phyloP scores from a whole-genome alignment of 2,113 vertebrate species.

The Dromas ardeola region DNA sequence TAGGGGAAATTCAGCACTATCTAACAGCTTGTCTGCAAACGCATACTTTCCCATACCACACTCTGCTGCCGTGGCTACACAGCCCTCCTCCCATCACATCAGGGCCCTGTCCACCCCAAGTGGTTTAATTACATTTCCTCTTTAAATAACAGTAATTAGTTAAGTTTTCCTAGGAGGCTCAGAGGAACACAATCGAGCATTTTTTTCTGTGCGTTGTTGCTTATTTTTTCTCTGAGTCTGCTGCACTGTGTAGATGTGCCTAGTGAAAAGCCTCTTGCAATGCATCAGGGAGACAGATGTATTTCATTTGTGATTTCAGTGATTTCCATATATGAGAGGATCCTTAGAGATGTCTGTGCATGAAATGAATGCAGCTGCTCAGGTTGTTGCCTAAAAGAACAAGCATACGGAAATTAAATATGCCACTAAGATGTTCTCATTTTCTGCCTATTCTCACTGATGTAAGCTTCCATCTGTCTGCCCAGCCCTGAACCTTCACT shows the following conservation, averaged over 20 bases:
- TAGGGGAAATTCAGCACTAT: neutral
- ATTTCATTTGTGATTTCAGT: conserved; percentile 40
- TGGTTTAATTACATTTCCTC: conserved; percentile 13
- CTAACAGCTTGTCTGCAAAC: neutral
- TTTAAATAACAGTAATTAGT: neutral
- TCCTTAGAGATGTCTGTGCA: conserved; percentile 20
- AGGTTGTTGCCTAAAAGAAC: conserved; percentile 23
- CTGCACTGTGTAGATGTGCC: neutral
- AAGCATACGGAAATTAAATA: conserved; percentile 6
- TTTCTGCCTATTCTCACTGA: conserved; percentile 4
- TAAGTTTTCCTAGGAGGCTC: neutral
- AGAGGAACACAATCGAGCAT: neutral
- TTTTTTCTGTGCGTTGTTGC: neutral
- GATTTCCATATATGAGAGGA: conserved; percentile 28
- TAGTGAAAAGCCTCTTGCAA: neutral
- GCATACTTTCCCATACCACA: neutral
- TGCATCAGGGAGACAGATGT: conserved; percentile 4
- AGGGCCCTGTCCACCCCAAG: neutral
- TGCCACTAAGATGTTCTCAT: neutral
- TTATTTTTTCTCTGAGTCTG: neutral
- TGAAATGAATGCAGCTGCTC: conserved; percentile 39
- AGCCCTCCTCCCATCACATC: neutral
- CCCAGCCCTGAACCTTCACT: neutral
- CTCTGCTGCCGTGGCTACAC: neutral
- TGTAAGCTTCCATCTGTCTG: conserved; percentile 2